These are phyloP conservation scores for Pangasius larnaudii DNA, from an alignment of 2,797 vertebrate genomes.

Conservation along the genomic window DNA sequence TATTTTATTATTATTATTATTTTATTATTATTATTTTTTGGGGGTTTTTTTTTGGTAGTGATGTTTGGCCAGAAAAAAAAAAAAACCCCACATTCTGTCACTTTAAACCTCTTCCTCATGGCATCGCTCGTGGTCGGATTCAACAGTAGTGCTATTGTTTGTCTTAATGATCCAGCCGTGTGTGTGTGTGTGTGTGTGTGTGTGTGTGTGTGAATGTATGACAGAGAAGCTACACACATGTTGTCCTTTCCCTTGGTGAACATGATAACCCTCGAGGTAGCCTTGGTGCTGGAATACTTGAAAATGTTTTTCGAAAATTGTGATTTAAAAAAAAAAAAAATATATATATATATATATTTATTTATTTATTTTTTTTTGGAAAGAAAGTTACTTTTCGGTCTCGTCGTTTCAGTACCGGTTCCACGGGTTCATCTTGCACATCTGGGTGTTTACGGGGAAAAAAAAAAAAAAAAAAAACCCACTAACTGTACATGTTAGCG, in stretches of 20 bases:
- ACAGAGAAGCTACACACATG: neutral
- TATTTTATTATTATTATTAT: too few species aligned
- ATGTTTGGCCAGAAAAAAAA: neutral
- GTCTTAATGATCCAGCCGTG: constrained; percentile 12
- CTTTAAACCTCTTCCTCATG: constrained; percentile 13
- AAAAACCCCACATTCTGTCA: neutral
- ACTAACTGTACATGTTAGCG: neutral
- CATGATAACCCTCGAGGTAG: neutral
- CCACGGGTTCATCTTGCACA: neutral
- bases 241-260: neutral
- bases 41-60: neutral
- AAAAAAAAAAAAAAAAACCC: neutral
- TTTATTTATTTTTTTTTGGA: too few species aligned
- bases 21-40: neutral
- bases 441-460: neutral
- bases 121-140: constrained; percentile 6
- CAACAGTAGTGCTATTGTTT: constrained; percentile 39
- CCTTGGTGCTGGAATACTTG: neutral
- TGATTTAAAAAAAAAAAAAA: too few species aligned
- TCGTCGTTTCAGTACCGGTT: neutral
- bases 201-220: neutral
- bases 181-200: neutral
- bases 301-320: neutral
- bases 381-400: neutral
- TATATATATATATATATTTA: too few species aligned